A percentile compares a stretch with the other conserved stretches of the same genome.
Conservation (phyloP, 2,888 invertebrate species). For the Amiota minor region DNA sequence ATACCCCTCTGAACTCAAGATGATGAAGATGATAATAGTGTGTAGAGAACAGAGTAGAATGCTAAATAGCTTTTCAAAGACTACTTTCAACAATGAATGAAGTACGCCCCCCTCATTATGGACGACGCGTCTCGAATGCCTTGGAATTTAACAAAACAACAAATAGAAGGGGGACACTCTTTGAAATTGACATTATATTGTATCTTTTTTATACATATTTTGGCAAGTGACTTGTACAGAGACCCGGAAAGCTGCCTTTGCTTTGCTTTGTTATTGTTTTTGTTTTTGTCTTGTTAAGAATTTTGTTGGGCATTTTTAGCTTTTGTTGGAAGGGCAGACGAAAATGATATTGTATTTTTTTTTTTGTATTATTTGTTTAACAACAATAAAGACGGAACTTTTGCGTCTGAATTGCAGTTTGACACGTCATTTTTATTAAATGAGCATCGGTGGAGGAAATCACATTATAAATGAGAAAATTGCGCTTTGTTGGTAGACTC, state of each 20-base stretch:
- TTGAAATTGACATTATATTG: slow-evolving; percentile 56
- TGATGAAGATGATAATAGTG: neutral
- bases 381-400: slow-evolving; percentile 39
- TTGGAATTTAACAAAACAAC: slow-evolving; percentile 39
- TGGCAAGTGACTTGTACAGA: slow-evolving; percentile 1
- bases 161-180: slow-evolving; percentile 23
- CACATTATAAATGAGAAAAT: slow-evolving; percentile 58
- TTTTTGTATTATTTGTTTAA: slow-evolving; percentile 40
- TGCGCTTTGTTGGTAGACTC: slow-evolving; percentile 30
- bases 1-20: neutral
- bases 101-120: slow-evolving; percentile 69
- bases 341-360: slow-evolving; percentile 7
- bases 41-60: no score
- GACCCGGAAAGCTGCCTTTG: neutral
- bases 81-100: slow-evolving; percentile 55
- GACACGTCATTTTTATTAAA: slow-evolving; percentile 66
- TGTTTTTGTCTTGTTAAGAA: no score
- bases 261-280: neutral
- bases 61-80: slow-evolving; percentile 65
- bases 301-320: no score
- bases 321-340: neutral
- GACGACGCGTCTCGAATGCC: slow-evolving; percentile 65
- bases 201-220: slow-evolving; percentile 44
- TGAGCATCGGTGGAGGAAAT: slow-evolving; percentile 64
- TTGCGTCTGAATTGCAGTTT: slow-evolving; percentile 57